These are phyloP conservation scores for Zaprionus tsacasi DNA, from an alignment of 1,140 invertebrate genomes.

Conservation along the genomic window DNA sequence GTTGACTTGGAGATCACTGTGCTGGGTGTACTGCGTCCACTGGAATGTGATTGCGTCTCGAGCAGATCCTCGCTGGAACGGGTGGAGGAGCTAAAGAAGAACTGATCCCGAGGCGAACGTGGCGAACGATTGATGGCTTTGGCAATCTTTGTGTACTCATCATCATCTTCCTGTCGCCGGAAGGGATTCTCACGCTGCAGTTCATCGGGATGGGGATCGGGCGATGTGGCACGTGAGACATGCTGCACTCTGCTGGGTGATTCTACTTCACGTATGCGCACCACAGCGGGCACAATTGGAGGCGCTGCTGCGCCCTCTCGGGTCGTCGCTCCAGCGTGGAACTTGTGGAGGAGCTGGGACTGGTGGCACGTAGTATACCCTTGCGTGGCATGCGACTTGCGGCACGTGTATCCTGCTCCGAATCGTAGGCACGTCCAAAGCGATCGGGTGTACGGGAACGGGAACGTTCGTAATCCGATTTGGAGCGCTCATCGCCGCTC, in stretches of 20 bases:
- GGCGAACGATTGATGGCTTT: slow-evolving; percentile 73
- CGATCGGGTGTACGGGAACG: slow-evolving; percentile 69
- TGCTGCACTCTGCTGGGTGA: slow-evolving; percentile 62
- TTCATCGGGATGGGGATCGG: slow-evolving; percentile 55
- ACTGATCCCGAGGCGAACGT: slow-evolving; percentile 70
- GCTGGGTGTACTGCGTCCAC: slow-evolving; percentile 70
- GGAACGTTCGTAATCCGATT: slow-evolving; percentile 78
- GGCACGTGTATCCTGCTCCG: slow-evolving; percentile 72
- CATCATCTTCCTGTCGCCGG: slow-evolving; percentile 56
- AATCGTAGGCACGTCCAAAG: slow-evolving; percentile 71
- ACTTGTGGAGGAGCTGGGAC: slow-evolving; percentile 68
- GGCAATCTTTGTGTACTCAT: slow-evolving; percentile 76
- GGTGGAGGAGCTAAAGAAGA: slow-evolving; percentile 69
- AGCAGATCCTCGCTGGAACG: slow-evolving; percentile 77
- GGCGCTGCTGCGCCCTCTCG: slow-evolving; percentile 40
- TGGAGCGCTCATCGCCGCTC: slow-evolving; percentile 80
- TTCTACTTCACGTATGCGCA: slow-evolving; percentile 74
- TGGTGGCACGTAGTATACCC: slow-evolving; percentile 76
- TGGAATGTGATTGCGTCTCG: slow-evolving; percentile 64
- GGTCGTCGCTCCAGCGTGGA: slow-evolving; percentile 62
- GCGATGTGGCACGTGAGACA: slow-evolving; percentile 67
- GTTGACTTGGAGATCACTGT: slow-evolving; percentile 74
- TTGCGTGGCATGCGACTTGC: slow-evolving; percentile 66
- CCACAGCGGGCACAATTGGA: slow-evolving; percentile 72
- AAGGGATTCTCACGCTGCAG: slow-evolving; percentile 83